Evolutionary conservation across 2,888 invertebrate genomes (phyloP).

Genomic region (Apamea crenata): DNA sequence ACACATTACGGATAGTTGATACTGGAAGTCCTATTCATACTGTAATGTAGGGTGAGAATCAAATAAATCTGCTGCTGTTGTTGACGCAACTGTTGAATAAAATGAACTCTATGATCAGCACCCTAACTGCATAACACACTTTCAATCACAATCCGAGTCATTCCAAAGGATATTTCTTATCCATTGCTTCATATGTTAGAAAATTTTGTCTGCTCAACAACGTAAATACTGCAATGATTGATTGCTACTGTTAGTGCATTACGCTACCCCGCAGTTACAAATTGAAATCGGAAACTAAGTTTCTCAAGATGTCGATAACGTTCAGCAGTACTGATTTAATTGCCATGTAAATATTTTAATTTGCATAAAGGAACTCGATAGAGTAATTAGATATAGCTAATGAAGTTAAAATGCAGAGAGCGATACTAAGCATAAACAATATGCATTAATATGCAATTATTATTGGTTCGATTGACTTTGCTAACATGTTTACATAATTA

Average conservation of each 20-base stretch:
- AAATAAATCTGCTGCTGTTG: neutral
- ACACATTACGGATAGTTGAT: neutral
- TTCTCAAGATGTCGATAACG: neutral
- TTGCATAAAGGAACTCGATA: neutral
- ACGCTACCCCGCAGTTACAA: neutral
- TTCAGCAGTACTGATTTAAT: constrained; percentile 4
- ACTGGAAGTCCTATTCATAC: neutral
- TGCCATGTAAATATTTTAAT: constrained; percentile 17
- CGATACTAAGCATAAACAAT: constrained; percentile 5
- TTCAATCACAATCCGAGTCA: too few relatives aligned
- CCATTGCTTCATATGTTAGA: too few relatives aligned
- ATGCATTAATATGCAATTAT: neutral
- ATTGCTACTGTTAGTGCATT: too few relatives aligned
- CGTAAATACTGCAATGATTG: too few relatives aligned
- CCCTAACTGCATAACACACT: too few relatives aligned
- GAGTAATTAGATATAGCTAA: neutral
- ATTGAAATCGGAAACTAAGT: neutral
- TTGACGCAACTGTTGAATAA: neutral
- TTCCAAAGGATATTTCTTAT: too few relatives aligned
- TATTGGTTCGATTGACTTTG: neutral
- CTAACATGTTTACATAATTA: constrained; percentile 11
- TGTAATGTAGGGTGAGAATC: neutral
- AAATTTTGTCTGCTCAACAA: too few relatives aligned
- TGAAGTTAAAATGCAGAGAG: neutral
- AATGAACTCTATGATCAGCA: neutral